phyloP scores from a whole-genome alignment of 2,797 vertebrate species.

The Diglossa cyanea region DNA sequence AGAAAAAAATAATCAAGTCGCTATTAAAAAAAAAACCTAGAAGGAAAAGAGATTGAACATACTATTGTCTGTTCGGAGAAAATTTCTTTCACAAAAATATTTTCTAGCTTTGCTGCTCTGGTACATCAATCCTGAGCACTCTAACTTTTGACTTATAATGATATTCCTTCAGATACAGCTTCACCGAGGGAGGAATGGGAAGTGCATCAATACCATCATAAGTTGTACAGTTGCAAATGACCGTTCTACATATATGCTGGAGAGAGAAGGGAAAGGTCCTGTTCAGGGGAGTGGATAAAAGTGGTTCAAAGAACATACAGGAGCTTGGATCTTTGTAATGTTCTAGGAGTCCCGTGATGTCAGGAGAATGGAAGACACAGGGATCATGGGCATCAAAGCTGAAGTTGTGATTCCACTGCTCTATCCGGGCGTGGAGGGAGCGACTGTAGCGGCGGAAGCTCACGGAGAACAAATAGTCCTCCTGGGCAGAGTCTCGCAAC shows the following conservation, averaged over 20 bases:
- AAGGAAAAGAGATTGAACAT: not conserved
- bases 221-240: slow-evolving; percentile 90
- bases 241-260: slow-evolving; percentile 90
- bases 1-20: not conserved
- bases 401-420: slow-evolving; percentile 95
- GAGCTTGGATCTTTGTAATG: slow-evolving; percentile 94
- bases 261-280: slow-evolving; percentile 94
- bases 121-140: slow-evolving; percentile 78
- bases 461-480: slow-evolving; percentile 95
- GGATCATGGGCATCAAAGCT: slow-evolving; percentile 96
- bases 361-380: slow-evolving; percentile 92
- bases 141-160: slow-evolving; percentile 91
- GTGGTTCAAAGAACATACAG: slow-evolving; percentile 97
- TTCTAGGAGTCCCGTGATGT: slow-evolving; percentile 90
- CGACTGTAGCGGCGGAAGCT: slow-evolving; percentile 96
- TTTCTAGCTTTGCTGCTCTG: slow-evolving; percentile 72
- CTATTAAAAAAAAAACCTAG: slow-evolving; percentile 15
- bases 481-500: slow-evolving; percentile 92
- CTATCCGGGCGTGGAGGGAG: slow-evolving; percentile 93
- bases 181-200: slow-evolving; percentile 87
- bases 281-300: slow-evolving; percentile 88
- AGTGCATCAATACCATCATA: slow-evolving; percentile 88
- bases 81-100: slow-evolving; percentile 42
- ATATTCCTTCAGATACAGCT: slow-evolving; percentile 92
- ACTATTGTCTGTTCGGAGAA: not conserved